These are phyloP conservation scores for Pelusios castaneus DNA, from an alignment of 2,113 vertebrate genomes.

Conservation along the genomic window DNA sequence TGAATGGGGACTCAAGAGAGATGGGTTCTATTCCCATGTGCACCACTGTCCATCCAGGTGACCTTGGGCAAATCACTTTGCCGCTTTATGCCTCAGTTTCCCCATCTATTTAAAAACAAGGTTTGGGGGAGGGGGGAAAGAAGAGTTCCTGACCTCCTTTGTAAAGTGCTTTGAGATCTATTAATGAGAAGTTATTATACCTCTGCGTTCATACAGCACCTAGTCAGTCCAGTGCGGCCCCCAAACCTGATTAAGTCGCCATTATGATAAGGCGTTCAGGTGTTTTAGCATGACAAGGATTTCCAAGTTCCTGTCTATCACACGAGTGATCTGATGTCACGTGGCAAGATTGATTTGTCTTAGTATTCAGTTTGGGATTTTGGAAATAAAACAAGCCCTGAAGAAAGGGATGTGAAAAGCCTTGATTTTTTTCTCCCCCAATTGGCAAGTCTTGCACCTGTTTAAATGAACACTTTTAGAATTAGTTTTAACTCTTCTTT, in stretches of 20 bases:
- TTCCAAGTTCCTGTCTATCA: neutral
- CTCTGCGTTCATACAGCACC: neutral
- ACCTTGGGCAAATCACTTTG: neutral
- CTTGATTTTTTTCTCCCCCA: neutral
- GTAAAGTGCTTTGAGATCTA: neutral
- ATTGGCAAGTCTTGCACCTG: neutral
- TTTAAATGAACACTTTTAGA: neutral
- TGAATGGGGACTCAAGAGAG: neutral
- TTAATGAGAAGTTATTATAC: neutral
- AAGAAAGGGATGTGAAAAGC: fast-evolving
- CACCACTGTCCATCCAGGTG: neutral
- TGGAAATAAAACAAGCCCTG: neutral
- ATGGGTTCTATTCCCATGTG: neutral
- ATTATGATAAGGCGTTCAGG: neutral
- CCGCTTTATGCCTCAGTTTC: neutral
- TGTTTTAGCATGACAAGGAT: neutral
- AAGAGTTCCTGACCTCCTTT: neutral
- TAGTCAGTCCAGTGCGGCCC: neutral
- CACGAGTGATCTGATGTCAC: neutral
- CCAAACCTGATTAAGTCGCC: neutral
- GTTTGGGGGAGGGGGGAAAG: too few relatives aligned
- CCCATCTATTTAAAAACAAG: neutral
- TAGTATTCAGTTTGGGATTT: neutral
- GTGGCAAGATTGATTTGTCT: neutral
- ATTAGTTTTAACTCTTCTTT: neutral